Percentiles rank a stretch among this genome's conserved stretches.
phyloP scores from a whole-genome alignment of 2,888 invertebrate species.

The Cristatella mucedo region DNA sequence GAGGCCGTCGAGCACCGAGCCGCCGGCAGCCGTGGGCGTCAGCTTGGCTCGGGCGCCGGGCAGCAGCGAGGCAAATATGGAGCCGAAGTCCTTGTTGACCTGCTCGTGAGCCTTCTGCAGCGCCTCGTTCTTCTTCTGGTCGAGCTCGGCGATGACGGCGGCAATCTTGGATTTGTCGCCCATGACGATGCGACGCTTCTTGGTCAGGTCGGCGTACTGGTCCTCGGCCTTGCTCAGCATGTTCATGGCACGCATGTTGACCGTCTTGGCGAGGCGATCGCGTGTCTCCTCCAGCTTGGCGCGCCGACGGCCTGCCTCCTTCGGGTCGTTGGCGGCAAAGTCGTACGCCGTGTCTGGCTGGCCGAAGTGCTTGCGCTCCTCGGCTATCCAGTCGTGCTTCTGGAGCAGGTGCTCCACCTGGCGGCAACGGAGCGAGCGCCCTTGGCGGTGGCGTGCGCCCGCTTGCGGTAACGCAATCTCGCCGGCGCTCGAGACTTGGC shows the following conservation, averaged over 20 bases:
- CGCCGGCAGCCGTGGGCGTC: constrained; percentile 57
- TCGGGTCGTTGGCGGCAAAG: constrained; percentile 44
- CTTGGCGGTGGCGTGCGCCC: too few species aligned
- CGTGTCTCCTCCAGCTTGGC: constrained; percentile 43
- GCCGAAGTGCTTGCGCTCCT: constrained; percentile 63
- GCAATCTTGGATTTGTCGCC: constrained; percentile 57
- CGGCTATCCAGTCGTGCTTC: constrained; percentile 52
- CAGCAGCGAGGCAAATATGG: constrained; percentile 75
- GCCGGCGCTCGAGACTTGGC: too few species aligned
- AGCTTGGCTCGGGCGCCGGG: constrained; percentile 77
- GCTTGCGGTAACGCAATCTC: too few species aligned
- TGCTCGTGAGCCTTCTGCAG: constrained; percentile 61
- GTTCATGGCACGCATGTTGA: constrained; percentile 70
- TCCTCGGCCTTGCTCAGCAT: constrained; percentile 72
- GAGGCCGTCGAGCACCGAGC: constrained; percentile 63
- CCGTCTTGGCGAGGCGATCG: constrained; percentile 33
- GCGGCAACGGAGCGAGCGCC: background rate
- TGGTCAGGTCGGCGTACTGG: constrained; percentile 52
- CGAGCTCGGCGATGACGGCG: constrained; percentile 66
- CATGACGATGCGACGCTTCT: constrained; percentile 55
- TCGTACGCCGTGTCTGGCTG: constrained; percentile 39
- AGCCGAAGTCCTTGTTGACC: constrained; percentile 81
- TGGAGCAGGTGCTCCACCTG: constrained; percentile 30
- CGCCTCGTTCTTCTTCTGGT: constrained; percentile 72
- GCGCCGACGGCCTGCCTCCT: constrained; percentile 49